phyloP scores from a whole-genome alignment of 2,797 vertebrate species.

The Pangasius krempfi region DNA sequence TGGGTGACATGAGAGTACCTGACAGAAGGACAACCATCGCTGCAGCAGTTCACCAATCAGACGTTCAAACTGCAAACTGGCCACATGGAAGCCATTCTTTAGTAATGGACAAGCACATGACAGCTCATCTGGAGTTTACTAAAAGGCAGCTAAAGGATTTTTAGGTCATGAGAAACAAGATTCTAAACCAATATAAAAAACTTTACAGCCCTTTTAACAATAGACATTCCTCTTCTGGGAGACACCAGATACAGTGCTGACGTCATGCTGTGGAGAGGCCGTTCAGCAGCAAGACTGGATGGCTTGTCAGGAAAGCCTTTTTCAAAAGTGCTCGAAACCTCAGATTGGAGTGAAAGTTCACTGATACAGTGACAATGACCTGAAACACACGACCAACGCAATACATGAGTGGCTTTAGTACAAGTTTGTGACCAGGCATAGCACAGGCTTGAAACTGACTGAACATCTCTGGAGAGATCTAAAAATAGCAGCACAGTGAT shows the following conservation, averaged over 20 bases:
- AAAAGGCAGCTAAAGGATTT: neutral
- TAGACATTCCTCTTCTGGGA: neutral
- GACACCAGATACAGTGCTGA: slow-evolving; percentile 13
- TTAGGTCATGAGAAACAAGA: neutral
- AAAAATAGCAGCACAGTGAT: neutral
- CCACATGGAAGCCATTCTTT: neutral
- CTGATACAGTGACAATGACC: neutral
- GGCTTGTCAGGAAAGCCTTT: neutral
- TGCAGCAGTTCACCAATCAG: neutral
- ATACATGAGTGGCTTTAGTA: neutral
- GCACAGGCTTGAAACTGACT: neutral
- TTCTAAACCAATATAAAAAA: neutral
- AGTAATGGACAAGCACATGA: neutral
- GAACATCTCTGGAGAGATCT: slow-evolving; percentile 10
- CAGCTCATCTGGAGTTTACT: neutral
- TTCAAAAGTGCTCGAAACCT: neutral
- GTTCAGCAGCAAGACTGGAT: neutral
- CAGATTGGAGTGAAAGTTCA: neutral
- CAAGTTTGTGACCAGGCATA: neutral
- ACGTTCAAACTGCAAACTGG: neutral
- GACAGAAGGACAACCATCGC: neutral
- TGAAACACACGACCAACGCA: neutral
- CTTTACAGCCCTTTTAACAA: neutral
- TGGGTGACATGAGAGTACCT: neutral
- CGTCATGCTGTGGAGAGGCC: neutral